Percentiles rank a stretch among this genome's conserved stretches.
Evolutionary conservation across 2,888 invertebrate species (phyloP).

Genomic region (Drosophila fulvimacula): DNA sequence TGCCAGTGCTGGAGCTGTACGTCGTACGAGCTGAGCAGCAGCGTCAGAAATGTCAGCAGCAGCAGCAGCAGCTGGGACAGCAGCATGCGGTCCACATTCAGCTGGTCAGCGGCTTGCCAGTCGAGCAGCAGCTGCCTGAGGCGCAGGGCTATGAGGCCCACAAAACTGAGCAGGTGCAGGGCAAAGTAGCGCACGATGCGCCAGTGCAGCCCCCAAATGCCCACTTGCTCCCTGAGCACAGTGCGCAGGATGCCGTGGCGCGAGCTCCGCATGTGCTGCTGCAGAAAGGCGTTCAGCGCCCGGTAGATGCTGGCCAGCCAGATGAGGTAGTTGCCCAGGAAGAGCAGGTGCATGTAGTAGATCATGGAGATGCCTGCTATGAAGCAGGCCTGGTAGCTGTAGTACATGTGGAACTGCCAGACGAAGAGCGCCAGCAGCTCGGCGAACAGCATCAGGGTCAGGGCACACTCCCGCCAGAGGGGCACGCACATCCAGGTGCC

Average conservation of each 20-base stretch:
- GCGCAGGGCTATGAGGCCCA: slow-evolving; percentile 24
- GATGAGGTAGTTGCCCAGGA: slow-evolving; percentile 58
- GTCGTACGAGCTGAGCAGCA: slow-evolving; percentile 36
- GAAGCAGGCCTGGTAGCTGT: slow-evolving; percentile 50
- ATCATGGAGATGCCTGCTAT: slow-evolving; percentile 39
- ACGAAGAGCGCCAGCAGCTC: slow-evolving; percentile 36
- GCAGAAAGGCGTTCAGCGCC: slow-evolving; percentile 46
- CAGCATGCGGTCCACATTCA: slow-evolving; percentile 35
- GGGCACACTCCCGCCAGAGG: slow-evolving; percentile 38
- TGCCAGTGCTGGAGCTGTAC: slow-evolving; percentile 39
- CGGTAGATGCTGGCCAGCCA: slow-evolving; percentile 62
- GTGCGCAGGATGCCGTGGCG: slow-evolving; percentile 27
- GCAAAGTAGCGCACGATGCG: slow-evolving; percentile 47
- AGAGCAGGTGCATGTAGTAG: slow-evolving; percentile 51
- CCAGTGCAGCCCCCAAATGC: slow-evolving; percentile 35
- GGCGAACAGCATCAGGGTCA: slow-evolving; percentile 39
- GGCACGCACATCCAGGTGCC: slow-evolving; percentile 56
- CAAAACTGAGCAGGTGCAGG: slow-evolving; percentile 47
- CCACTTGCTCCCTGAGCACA: slow-evolving; percentile 37
- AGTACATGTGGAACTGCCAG: slow-evolving; percentile 60
- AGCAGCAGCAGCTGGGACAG: slow-evolving; percentile 35
- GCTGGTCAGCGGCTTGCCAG: not conserved
- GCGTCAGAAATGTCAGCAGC: slow-evolving; percentile 17
- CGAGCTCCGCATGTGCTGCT: slow-evolving; percentile 41
- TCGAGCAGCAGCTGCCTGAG: not conserved